These are phyloP conservation scores for Ips typographus DNA, from an alignment of 1,140 invertebrate genomes.

Conservation along the genomic window DNA sequence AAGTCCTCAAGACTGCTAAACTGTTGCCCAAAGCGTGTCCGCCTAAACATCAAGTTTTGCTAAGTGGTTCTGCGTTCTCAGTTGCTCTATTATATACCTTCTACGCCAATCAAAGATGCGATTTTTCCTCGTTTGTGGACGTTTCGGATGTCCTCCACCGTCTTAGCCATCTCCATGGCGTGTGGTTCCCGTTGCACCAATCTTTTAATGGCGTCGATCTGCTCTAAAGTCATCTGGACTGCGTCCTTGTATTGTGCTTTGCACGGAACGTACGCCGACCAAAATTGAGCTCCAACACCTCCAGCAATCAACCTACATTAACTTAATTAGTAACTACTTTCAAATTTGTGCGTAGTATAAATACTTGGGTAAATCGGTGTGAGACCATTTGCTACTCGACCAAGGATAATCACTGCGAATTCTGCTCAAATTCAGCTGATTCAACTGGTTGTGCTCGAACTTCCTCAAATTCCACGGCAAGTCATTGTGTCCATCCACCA, in stretches of 20 bases:
- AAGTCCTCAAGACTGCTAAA: constrained; percentile 66
- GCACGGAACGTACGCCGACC: constrained; percentile 84
- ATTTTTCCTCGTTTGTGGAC: constrained; percentile 76
- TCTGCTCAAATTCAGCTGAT: constrained; percentile 74
- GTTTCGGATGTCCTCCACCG: constrained; percentile 70
- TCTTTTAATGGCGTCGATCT: constrained; percentile 86
- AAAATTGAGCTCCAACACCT: constrained; percentile 79
- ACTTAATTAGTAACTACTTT: not conserved
- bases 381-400: constrained; percentile 78
- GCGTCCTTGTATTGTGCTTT: constrained; percentile 79
- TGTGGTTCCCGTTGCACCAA: constrained; percentile 75
- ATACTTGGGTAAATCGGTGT: constrained; percentile 77
- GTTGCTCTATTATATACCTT: constrained; percentile 50
- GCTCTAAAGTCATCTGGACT: constrained; percentile 81
- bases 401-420: constrained; percentile 74
- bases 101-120: constrained; percentile 71
- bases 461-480: constrained; percentile 83
- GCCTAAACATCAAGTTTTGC: constrained; percentile 42
- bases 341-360: not conserved
- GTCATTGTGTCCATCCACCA: constrained; percentile 82
- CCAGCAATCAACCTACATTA: constrained; percentile 68
- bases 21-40: constrained; percentile 72
- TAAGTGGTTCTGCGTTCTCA: not conserved
- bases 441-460: constrained; percentile 79
- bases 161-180: constrained; percentile 70